Percentiles rank a stretch among this genome's conserved stretches.
Evolutionary conservation across 2,888 invertebrate genomes (phyloP).

Genomic region (Drosophila paranaensis): DNA sequence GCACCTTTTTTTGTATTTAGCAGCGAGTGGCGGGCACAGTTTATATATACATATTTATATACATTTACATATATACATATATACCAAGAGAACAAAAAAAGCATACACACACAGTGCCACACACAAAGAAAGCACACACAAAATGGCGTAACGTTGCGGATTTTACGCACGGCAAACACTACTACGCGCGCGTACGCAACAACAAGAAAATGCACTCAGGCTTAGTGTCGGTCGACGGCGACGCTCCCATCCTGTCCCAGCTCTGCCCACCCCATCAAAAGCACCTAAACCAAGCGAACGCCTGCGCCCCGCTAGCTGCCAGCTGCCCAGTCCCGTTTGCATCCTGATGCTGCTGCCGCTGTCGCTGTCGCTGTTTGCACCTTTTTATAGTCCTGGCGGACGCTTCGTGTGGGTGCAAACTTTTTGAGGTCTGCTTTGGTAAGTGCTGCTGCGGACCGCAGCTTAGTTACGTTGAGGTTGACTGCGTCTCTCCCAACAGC

Average conservation of each 20-base stretch:
- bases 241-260: conserved; percentile 42
- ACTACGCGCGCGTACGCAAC: conserved; percentile 79
- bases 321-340: conserved; percentile 19
- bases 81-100: conserved; percentile 28
- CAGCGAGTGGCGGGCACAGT: conserved; percentile 41
- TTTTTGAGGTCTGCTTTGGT: conserved; percentile 78
- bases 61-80: conserved; percentile 34
- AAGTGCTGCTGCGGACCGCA: conserved; percentile 77
- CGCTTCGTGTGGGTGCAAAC: conserved; percentile 69
- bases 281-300: not conserved
- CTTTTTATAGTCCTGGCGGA: conserved; percentile 62
- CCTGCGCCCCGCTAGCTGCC: not conserved
- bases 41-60: conserved; percentile 41
- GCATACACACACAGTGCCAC: conserved; percentile 10
- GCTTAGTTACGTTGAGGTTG: conserved; percentile 79
- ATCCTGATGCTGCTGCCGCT: conserved; percentile 23
- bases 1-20: conserved; percentile 77
- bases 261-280: not conserved
- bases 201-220: conserved; percentile 81
- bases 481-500: conserved; percentile 49
- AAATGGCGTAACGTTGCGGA: conserved; percentile 79
- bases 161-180: conserved; percentile 79
- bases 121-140: conserved; percentile 75
- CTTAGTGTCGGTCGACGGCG: conserved; percentile 69
- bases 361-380: conserved; percentile 59